Percentiles rank a stretch among this genome's conserved stretches.
Conservation (phyloP, 2,888 invertebrate species). For the Thymelicus sylvestris region DNA sequence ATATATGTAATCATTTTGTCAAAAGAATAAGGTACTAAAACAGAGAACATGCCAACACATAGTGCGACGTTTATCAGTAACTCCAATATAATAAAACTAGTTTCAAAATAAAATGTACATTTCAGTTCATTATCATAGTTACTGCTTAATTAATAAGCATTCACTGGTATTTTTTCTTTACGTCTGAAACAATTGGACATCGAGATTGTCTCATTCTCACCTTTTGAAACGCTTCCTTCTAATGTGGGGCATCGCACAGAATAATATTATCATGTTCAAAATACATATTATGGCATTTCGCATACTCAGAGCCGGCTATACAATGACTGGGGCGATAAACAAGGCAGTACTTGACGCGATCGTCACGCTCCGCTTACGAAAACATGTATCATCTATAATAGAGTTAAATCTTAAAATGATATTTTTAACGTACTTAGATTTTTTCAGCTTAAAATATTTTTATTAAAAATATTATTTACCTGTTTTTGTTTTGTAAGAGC, state of each 20-base stretch:
- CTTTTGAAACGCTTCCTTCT: constrained; percentile 46
- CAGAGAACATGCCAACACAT: neutral
- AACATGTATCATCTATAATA: constrained; percentile 28
- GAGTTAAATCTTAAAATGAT: neutral
- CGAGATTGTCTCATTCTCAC: constrained; percentile 48
- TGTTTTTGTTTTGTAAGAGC: too few relatives aligned
- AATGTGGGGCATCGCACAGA: constrained; percentile 47
- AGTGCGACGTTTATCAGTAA: neutral
- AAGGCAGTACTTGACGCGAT: constrained; percentile 45
- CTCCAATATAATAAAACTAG: neutral
- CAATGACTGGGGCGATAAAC: constrained; percentile 47
- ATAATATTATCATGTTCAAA: constrained; percentile 47
- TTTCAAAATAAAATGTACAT: neutral
- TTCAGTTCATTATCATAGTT: constrained; percentile 14
- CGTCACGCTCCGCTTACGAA: constrained; percentile 31
- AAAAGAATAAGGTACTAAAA: neutral
- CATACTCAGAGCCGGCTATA: constrained; percentile 43
- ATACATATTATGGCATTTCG: constrained; percentile 50
- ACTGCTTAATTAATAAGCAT: constrained; percentile 42
- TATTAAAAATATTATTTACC: too few relatives aligned
- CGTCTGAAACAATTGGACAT: constrained; percentile 44
- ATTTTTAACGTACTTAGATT: neutral
- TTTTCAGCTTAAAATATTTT: too few relatives aligned
- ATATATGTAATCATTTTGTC: neutral
- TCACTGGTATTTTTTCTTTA: constrained; percentile 44